These are phyloP conservation scores for Orchestia grillus DNA, from an alignment of 1,140 invertebrate genomes.

Conservation along the genomic window DNA sequence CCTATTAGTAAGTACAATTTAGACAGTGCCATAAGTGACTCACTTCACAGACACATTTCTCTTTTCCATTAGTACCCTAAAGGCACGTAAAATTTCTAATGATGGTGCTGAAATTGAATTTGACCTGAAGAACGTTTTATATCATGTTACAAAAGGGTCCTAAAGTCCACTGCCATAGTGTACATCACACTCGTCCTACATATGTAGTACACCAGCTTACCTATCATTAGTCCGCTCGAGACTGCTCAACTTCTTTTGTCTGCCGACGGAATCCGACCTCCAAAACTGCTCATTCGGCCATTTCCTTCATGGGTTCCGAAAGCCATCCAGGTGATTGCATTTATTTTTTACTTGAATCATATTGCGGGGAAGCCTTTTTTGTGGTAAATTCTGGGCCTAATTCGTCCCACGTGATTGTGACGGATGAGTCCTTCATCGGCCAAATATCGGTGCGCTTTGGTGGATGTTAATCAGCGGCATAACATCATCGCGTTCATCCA, in stretches of 20 bases:
- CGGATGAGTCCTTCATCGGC: background rate
- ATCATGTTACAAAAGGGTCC: too few species aligned
- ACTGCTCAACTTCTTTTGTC: background rate
- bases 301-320: background rate
- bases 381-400: background rate
- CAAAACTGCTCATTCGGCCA: background rate
- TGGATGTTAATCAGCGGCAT: background rate
- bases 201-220: background rate
- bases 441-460: background rate
- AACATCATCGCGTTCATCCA: background rate
- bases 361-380: background rate
- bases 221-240: background rate
- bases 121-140: too few species aligned
- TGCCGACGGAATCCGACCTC: background rate
- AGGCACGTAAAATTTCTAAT: too few species aligned
- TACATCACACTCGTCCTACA: background rate
- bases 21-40: too few species aligned
- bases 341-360: background rate
- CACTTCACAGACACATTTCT: too few species aligned
- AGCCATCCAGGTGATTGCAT: background rate
- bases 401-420: background rate
- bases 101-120: too few species aligned
- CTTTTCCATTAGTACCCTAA: too few species aligned
- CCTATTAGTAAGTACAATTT: too few species aligned
- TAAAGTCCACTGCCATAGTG: background rate